Percentiles rank a stretch among this genome's conserved stretches.
phyloP scores from a whole-genome alignment of 2,888 invertebrate genomes.

The Sericinus montela region DNA sequence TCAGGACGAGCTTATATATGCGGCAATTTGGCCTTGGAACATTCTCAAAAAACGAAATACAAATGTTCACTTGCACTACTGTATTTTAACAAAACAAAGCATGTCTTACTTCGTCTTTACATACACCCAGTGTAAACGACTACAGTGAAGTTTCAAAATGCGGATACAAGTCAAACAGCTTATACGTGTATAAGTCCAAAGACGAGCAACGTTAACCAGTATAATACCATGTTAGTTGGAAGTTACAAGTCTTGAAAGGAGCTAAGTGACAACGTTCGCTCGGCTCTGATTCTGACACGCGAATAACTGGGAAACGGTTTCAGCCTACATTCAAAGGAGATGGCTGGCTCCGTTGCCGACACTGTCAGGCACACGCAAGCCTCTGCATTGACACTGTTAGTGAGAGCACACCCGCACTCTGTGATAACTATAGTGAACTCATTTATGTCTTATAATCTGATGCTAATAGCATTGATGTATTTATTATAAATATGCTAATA shows the following conservation, averaged over 20 bases:
- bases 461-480: too few relatives aligned
- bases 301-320: background rate
- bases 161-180: background rate
- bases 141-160: too few relatives aligned
- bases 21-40: too few relatives aligned
- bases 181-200: background rate
- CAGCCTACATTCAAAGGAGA: constrained; percentile 1
- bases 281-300: constrained; percentile 1
- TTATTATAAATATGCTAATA: too few relatives aligned
- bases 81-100: too few relatives aligned
- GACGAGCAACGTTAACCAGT: background rate
- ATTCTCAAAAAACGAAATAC: too few relatives aligned
- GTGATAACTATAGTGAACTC: background rate
- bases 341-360: background rate
- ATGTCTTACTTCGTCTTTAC: too few relatives aligned
- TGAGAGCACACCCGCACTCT: background rate
- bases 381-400: constrained; percentile 9
- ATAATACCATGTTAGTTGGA: background rate
- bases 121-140: too few relatives aligned
- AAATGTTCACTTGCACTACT: too few relatives aligned
- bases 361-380: background rate
- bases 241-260: background rate
- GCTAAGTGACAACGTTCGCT: background rate
- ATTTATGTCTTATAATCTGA: too few relatives aligned
- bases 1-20: too few relatives aligned